Percentiles rank a stretch among this genome's conserved stretches.
phyloP scores from a whole-genome alignment of 2,113 vertebrate species.

The Corythoichthys intestinalis region DNA sequence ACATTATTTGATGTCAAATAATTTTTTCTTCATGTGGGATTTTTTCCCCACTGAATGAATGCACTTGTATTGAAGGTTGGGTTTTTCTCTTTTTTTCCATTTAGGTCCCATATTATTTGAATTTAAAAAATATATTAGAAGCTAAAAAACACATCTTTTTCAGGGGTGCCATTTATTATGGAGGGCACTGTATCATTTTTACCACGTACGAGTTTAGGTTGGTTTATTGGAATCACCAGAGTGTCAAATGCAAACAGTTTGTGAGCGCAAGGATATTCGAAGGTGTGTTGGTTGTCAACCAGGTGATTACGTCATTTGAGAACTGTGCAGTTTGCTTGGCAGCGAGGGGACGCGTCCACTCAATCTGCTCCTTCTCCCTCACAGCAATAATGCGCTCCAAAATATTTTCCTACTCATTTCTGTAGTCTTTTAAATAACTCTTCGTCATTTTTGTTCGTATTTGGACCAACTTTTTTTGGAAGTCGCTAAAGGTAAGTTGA shows the following conservation, averaged over 20 bases:
- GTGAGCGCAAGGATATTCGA: neutral
- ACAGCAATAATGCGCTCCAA: neutral
- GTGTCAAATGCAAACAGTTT: neutral
- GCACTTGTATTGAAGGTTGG: too few relatives aligned
- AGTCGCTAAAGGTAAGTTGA: neutral
- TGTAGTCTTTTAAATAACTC: neutral
- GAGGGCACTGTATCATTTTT: too few relatives aligned
- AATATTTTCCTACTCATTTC: neutral
- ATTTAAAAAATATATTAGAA: too few relatives aligned
- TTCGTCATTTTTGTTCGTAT: neutral
- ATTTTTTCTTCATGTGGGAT: too few relatives aligned
- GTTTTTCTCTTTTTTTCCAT: too few relatives aligned
- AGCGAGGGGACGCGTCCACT: neutral
- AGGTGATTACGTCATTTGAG: neutral
- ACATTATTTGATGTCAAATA: too few relatives aligned
- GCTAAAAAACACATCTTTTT: too few relatives aligned
- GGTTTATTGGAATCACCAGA: too few relatives aligned
- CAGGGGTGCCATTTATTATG: too few relatives aligned
- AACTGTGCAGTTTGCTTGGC: neutral
- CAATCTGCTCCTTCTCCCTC: neutral
- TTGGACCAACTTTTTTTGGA: neutral
- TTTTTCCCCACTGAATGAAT: too few relatives aligned
- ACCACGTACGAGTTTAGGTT: too few relatives aligned
- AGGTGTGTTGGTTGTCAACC: neutral
- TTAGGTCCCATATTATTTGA: too few relatives aligned